A percentile compares a stretch with the other conserved stretches of the same genome.
phyloP scores from a whole-genome alignment of 2,888 invertebrate genomes.

The Papilio elwesi region DNA sequence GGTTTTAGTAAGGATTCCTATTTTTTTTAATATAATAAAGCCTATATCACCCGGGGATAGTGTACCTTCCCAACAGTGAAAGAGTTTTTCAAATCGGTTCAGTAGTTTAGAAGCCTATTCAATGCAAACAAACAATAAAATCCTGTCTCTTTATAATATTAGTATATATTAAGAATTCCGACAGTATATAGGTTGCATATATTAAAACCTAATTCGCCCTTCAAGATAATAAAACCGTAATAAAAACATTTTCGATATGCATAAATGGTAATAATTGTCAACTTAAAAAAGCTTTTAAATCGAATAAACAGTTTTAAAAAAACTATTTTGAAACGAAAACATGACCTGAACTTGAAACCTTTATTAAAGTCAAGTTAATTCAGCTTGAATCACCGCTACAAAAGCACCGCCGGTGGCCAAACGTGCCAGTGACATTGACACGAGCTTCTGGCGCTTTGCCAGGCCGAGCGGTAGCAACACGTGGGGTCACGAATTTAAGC shows the following conservation, averaged over 20 bases:
- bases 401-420: conserved; percentile 50
- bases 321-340: background rate
- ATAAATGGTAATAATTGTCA: background rate
- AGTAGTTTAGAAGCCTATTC: too few relatives aligned
- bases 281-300: background rate
- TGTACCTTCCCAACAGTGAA: too few relatives aligned
- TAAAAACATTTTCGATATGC: background rate
- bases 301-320: background rate
- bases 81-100: too few relatives aligned
- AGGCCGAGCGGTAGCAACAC: conserved; percentile 48
- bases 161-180: too few relatives aligned
- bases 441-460: conserved; percentile 53
- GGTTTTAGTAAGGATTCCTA: too few relatives aligned
- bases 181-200: too few relatives aligned
- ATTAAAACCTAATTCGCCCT: background rate
- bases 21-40: too few relatives aligned
- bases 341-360: conserved; percentile 43
- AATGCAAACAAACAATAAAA: too few relatives aligned
- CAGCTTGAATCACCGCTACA: conserved; percentile 3
- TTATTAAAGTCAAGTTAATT: conserved; percentile 38
- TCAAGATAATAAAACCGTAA: background rate
- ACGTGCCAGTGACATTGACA: conserved; percentile 74
- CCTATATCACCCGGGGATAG: too few relatives aligned
- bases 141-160: too few relatives aligned
- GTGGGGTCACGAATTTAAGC: conserved; percentile 21